Conservation (phyloP, 1,140 invertebrate genomes). For the Ylistrum balloti region DNA sequence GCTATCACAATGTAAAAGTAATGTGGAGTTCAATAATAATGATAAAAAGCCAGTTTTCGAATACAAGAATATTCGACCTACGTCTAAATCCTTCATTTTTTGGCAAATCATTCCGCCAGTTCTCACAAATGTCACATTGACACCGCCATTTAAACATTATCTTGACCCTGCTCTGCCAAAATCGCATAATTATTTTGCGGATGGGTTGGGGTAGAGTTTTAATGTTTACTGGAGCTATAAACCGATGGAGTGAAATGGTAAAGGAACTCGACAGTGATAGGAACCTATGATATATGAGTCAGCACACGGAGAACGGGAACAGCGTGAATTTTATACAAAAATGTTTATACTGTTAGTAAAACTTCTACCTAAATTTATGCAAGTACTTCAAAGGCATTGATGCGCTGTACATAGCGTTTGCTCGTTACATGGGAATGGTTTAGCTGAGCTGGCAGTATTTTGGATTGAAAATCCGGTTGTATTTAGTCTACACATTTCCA, state of each 20-base stretch:
- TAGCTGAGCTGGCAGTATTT: constrained; percentile 19
- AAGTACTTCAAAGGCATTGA: constrained; percentile 24
- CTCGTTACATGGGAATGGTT: constrained; percentile 5
- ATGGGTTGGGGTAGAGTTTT: background rate
- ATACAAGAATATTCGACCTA: background rate
- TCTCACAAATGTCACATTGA: background rate
- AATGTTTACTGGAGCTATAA: background rate
- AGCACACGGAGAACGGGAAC: background rate
- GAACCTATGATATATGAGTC: background rate
- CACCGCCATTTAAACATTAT: background rate
- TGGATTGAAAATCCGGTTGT: background rate
- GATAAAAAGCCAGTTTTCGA: too few species aligned
- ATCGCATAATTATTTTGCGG: background rate
- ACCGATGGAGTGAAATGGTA: background rate
- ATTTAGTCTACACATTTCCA: background rate
- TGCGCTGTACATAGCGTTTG: background rate
- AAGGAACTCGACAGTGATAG: background rate
- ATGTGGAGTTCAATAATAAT: too few species aligned
- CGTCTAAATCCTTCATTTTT: background rate
- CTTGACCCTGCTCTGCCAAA: constrained; percentile 31
- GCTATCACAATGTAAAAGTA: too few species aligned
- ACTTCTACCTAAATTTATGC: constrained; percentile 10
- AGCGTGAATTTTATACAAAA: constrained; percentile 35
- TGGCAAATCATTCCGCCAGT: background rate
- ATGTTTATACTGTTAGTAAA: constrained; percentile 31